Base-by-base conservation (phyloP, 1,140 invertebrate genomes). In the Drosophila serrata region DNA sequence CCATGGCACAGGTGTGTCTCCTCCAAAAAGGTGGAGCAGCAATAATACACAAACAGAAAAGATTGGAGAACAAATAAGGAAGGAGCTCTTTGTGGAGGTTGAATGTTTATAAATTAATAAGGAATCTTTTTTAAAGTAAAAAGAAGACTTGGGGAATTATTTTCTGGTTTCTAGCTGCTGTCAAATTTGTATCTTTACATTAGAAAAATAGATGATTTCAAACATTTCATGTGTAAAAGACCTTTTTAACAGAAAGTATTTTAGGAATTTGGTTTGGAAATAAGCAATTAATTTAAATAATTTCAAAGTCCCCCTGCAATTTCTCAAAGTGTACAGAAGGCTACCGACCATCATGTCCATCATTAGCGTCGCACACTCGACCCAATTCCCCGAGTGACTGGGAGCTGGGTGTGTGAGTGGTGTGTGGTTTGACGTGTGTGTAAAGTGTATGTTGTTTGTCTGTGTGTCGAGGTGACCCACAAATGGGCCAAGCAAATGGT, bases 1-100 rank as follows among this genome's bases (percentile, higher is more conserved):
- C 40, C 49, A 27, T 8, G 6, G 29, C 58, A 57, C 80, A 87
- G 82, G 82, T 82, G 84, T 80, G 82, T 62, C 70, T 22, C 19
- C 15, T 15, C 22, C 17, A 39, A 39, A 19, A 60, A 24, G 15
- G 15, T 15, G 62, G 51, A 53, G 51, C 51, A 17, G 43, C 6
- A 1, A 0, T 17, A 19, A 17, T 40, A 46, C 29, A 49, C 27
- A 58, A 45, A 0, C 3, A 40, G 35, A 46, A 69, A 69, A 22
- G 9, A 5, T 24, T 19, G 19, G 6, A 13, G 7, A 51, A 19
- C 0, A 29, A 57, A 19, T 27, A 27, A 7, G 19, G 4, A 15
- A 35, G 7, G 6, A 35, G 8, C 17, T 19, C 17, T 15, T 5
- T 17, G 12, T 8, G 4, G 1, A 35, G 17, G 12, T 22, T 3